These are phyloP conservation scores for Neuroterus valhalla DNA, from an alignment of 1,140 invertebrate genomes.

Conservation along the genomic window DNA sequence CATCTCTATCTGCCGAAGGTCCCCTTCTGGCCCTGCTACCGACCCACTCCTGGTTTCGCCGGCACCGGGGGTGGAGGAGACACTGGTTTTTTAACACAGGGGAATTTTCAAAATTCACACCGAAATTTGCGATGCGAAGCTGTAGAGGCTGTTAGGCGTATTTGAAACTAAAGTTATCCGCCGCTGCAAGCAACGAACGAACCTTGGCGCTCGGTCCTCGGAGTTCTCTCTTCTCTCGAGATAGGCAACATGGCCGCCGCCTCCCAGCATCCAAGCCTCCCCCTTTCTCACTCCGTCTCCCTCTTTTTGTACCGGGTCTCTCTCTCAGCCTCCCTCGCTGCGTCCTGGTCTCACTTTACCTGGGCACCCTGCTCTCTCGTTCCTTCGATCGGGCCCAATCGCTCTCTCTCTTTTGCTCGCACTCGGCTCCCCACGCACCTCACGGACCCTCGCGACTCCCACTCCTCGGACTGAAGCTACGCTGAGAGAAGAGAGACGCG, in stretches of 20 bases:
- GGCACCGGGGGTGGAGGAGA: not conserved
- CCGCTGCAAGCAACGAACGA: slow-evolving; percentile 70
- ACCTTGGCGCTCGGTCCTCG: slow-evolving; percentile 70
- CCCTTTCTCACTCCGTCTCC: slow-evolving; percentile 53
- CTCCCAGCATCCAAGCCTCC: slow-evolving; percentile 70
- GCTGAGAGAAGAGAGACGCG: slow-evolving; percentile 35
- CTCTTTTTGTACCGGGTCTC: slow-evolving; percentile 34
- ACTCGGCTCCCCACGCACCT: slow-evolving; percentile 54
- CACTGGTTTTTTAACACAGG: slow-evolving; percentile 8
- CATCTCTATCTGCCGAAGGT: not conserved
- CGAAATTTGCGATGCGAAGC: slow-evolving; percentile 17
- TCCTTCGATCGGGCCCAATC: slow-evolving; percentile 23
- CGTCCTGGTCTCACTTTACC: slow-evolving; percentile 37
- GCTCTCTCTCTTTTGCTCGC: slow-evolving; percentile 30
- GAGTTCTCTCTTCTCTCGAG: slow-evolving; percentile 72
- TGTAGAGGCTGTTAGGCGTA: slow-evolving; percentile 45
- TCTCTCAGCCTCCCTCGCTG: slow-evolving; percentile 42
- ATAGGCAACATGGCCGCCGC: slow-evolving; percentile 74
- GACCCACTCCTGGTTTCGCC: not conserved
- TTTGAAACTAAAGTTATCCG: slow-evolving; percentile 62
- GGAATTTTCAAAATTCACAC: slow-evolving; percentile 49
- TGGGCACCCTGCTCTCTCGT: slow-evolving; percentile 38
- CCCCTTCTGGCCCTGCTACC: not conserved
- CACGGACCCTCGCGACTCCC: slow-evolving; percentile 48
- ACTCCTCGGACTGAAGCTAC: slow-evolving; percentile 47